Evolutionary conservation across 2,113 vertebrate genomes (phyloP).

Genomic region (Struthidea cinerea): DNA sequence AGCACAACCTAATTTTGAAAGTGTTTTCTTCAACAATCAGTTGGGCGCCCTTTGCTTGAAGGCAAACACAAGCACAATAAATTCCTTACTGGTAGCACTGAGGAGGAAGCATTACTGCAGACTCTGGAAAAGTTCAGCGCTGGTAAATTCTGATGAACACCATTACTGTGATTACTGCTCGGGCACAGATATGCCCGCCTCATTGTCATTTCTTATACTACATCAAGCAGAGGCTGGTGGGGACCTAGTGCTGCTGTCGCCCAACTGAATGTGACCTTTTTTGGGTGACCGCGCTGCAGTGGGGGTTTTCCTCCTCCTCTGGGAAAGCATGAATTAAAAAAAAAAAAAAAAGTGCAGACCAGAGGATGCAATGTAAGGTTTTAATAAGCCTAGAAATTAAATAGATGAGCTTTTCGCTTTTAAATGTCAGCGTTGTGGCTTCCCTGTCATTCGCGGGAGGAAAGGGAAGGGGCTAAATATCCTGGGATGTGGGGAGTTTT

Average conservation of each 20-base stretch:
- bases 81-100: constrained; percentile 67
- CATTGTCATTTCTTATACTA: constrained; percentile 83
- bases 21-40: constrained; percentile 64
- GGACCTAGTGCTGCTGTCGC: constrained; percentile 62
- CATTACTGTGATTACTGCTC: constrained; percentile 88
- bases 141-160: constrained; percentile 72
- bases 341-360: neutral
- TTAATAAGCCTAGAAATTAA: constrained; percentile 29
- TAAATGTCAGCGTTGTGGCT: neutral
- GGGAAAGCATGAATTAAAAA: neutral
- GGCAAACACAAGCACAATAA: constrained; percentile 62
- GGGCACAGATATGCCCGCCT: constrained; percentile 79
- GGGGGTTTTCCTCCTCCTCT: neutral
- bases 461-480: neutral
- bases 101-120: neutral
- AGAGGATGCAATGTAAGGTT: neutral
- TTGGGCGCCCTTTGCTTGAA: constrained; percentile 66
- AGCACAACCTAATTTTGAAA: neutral
- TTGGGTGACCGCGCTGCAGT: constrained; percentile 11
- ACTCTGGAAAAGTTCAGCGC: constrained; percentile 66
- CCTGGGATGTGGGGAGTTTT: constrained; percentile 17
- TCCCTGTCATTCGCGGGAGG: neutral
- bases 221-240: constrained; percentile 74
- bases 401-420: neutral
- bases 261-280: constrained; percentile 70